Evolutionary conservation across 2,113 vertebrate species (phyloP).

Genomic region (Phocoena sinus): DNA sequence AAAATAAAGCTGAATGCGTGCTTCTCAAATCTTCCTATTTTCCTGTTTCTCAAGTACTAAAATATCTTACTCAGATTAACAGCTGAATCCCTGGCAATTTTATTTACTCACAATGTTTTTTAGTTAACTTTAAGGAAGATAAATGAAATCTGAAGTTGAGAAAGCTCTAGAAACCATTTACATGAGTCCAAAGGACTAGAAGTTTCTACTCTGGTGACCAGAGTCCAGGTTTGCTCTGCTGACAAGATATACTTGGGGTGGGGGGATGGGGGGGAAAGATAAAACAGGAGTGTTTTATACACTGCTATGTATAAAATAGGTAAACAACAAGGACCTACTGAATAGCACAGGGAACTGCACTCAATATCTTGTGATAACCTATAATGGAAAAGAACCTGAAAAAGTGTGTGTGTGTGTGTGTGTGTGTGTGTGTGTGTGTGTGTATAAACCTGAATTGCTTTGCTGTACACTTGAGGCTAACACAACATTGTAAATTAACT

Average conservation of each 20-base stretch:
- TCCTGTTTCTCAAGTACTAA: neutral
- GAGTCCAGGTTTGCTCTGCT: neutral
- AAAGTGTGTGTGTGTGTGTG: neutral
- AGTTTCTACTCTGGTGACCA: neutral
- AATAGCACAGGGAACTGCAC: neutral
- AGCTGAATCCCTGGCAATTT: neutral
- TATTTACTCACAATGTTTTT: neutral
- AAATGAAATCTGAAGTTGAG: neutral
- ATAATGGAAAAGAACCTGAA: neutral
- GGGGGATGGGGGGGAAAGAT: rapidly evolving
- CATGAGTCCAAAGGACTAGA: neutral
- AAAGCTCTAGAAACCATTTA: neutral
- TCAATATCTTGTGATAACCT: neutral
- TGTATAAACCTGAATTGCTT: neutral
- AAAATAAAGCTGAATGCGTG: neutral
- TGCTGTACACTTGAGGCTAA: neutral
- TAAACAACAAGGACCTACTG: neutral
- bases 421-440: too few relatives aligned
- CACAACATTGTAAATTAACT: neutral
- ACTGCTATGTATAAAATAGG: neutral
- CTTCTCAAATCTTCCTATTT: neutral
- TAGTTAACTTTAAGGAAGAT: neutral
- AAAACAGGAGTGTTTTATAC: neutral
- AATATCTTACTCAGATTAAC: neutral
- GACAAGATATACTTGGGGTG: neutral